Conservation (phyloP, 64 coral and sea anemone genomes). For the Platygyra sinensis region DNA sequence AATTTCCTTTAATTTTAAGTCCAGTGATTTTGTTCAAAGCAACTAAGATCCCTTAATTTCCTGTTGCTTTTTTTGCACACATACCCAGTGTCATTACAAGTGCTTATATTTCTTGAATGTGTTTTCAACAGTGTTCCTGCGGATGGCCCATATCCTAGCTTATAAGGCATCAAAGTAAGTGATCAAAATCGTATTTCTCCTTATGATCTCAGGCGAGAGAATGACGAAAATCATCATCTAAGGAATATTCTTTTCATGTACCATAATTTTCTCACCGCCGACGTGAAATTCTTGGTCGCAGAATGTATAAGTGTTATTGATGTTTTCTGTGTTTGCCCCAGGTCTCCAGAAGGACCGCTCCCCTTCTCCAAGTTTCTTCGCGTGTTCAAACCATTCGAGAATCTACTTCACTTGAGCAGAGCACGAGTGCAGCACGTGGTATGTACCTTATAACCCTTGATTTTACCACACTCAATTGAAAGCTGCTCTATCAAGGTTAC, state of each 20-base stretch:
- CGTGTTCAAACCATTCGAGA: constrained; percentile 52
- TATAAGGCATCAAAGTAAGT: constrained; percentile 60
- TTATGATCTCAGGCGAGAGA: too few relatives aligned
- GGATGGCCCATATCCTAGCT: constrained; percentile 75
- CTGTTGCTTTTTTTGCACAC: too few relatives aligned
- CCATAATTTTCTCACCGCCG: too few relatives aligned
- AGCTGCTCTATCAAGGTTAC: too few relatives aligned
- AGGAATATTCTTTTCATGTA: neutral
- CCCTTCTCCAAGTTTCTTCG: constrained; percentile 72
- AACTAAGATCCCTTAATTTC: too few relatives aligned
- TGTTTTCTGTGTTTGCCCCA: neutral
- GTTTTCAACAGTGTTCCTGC: constrained; percentile 70
- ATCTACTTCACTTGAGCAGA: constrained; percentile 72
- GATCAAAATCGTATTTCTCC: too few relatives aligned
- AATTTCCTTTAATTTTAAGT: too few relatives aligned
- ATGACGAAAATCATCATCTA: too few relatives aligned
- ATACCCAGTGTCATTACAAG: too few relatives aligned
- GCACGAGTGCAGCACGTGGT: constrained; percentile 74
- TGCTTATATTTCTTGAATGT: neutral
- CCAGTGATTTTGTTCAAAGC: too few relatives aligned
- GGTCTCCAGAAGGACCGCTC: constrained; percentile 42
- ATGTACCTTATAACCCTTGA: constrained; percentile 1
- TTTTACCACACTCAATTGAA: too few relatives aligned
- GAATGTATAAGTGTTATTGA: neutral
- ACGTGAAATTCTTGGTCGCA: neutral